phyloP scores from a whole-genome alignment of 2,888 invertebrate species.

The Frankliniella fusca region DNA sequence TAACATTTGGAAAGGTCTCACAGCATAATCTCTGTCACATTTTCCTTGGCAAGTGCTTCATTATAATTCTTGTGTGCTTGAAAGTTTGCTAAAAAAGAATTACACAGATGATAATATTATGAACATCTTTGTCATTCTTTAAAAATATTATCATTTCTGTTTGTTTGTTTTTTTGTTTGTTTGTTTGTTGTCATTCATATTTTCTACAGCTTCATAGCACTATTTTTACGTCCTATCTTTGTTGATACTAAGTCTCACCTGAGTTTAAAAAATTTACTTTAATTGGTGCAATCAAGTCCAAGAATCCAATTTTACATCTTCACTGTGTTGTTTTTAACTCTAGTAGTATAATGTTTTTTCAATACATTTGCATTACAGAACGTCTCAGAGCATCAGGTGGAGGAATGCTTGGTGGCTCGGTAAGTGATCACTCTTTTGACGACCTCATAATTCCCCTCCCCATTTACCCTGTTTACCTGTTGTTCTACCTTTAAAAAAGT shows the following conservation, averaged over 20 bases:
- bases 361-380: conserved; percentile 33
- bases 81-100: background rate
- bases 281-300: background rate
- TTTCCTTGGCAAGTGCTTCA: conserved; percentile 22
- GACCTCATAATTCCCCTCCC: too few species aligned
- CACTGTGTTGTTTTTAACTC: background rate
- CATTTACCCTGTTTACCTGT: background rate
- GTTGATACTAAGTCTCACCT: too few species aligned
- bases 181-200: too few species aligned
- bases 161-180: too few species aligned
- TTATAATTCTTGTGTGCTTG: background rate
- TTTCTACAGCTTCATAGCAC: too few species aligned
- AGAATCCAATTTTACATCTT: background rate
- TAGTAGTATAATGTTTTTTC: background rate
- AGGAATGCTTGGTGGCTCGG: background rate
- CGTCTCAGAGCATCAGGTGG: conserved; percentile 35
- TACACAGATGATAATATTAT: background rate
- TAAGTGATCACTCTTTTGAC: background rate
- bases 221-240: too few species aligned
- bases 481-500: background rate
- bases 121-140: background rate
- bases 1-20: conserved; percentile 6
- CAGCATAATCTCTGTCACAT: conserved; percentile 27
- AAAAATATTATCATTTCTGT: background rate
- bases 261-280: too few species aligned